phyloP scores from a whole-genome alignment of 2,888 invertebrate genomes.

The Seladonia tumulorum region DNA sequence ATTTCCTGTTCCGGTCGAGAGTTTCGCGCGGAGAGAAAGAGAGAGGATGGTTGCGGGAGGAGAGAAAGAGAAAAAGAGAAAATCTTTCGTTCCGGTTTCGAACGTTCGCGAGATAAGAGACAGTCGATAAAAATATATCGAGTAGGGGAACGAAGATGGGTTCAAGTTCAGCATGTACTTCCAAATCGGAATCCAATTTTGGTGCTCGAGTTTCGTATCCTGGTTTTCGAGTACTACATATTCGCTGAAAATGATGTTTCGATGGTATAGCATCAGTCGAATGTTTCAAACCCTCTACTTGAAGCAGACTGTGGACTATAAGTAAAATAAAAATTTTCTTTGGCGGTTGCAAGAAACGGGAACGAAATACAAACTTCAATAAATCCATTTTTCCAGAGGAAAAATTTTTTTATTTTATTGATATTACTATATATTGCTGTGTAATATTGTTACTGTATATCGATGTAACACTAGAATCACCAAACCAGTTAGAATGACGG shows the following conservation, averaged over 20 bases:
- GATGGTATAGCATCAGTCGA: not conserved
- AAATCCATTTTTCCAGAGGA: too few species aligned
- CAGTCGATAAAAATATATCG: not conserved
- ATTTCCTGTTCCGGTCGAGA: slow-evolving; percentile 55
- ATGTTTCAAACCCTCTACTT: not conserved
- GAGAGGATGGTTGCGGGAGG: not conserved
- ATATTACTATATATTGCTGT: too few species aligned
- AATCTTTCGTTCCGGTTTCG: slow-evolving; percentile 10
- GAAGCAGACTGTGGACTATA: not conserved
- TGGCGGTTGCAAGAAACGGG: too few species aligned
- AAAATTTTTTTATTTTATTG: too few species aligned
- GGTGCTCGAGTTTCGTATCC: not conserved
- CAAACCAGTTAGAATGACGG: too few species aligned
- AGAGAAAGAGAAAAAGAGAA: not conserved
- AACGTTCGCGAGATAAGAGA: not conserved
- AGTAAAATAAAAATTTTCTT: not conserved
- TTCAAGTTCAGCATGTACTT: not conserved
- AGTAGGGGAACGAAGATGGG: too few species aligned
- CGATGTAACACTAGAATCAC: too few species aligned
- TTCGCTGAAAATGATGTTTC: not conserved
- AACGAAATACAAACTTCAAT: too few species aligned
- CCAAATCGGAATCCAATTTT: not conserved
- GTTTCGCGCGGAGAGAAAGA: slow-evolving; percentile 12
- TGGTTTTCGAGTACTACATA: not conserved
- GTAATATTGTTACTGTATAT: too few species aligned